Evolutionary conservation across 2,797 vertebrate species (phyloP), one percentile per base, ranked within the genome.

Genomic region (Rhinella marina): DNA sequence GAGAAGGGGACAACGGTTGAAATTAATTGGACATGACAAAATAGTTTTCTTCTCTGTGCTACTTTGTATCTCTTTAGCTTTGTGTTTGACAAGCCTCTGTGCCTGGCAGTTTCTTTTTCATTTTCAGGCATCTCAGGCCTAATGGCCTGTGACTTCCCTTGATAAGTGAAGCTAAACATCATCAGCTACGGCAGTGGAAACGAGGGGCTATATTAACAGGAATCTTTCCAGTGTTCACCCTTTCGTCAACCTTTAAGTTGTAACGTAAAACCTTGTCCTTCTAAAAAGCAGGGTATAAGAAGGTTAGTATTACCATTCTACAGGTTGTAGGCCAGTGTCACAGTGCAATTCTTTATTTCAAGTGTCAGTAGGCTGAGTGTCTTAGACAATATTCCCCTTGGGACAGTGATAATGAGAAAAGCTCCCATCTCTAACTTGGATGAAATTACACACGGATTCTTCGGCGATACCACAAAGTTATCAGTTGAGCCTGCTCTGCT

Each of bases 1-100:
- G 85, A 90, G 93, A 95, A 91, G 10, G 72, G 0, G 82, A 91
- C 54, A 92, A 85, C 62, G 90, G 56, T 90, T 79, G 90, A 50
- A 27, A 25, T 90, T 90, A 90, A 88, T 86, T 86, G 87, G 84
- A 90, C 81, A 84, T 54, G 88, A 32, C 70, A 76, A 91, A 84
- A 8, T 81, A 50, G 6, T 79, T 13, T 70, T 68, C 68, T 86
- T 61, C 80, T 66, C 81, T 54, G 56, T 66, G 52, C 50, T 91
- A 89, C 85, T 87, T 87, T 75, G 61, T 89, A 86, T 89, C 85
- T 86, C 41, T 89, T 89, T 82, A 86, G 80, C 85, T 81, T 89
- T 52, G 62, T 84, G 27, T 64, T 80, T 89, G 88, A 86, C 85
- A 86, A 83, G 85, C 52, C 81, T 41, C 66, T 86, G 41, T 86